phyloP scores from a whole-genome alignment of 2,888 invertebrate genomes.

The Lymantria monacha region DNA sequence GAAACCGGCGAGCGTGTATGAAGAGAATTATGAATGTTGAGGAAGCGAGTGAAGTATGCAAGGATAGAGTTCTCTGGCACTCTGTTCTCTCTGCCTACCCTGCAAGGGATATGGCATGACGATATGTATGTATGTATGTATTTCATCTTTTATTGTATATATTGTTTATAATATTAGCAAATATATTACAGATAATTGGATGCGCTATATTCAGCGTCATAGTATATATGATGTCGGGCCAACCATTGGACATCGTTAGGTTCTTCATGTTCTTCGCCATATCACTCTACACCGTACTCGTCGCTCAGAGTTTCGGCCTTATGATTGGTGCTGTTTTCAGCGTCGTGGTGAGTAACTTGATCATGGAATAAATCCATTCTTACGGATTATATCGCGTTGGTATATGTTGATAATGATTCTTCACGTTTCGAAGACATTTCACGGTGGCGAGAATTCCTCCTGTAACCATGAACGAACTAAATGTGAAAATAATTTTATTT shows the following conservation, averaged over 20 bases:
- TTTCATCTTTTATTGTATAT: too few relatives aligned
- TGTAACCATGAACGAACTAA: too few relatives aligned
- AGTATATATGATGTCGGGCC: conserved; percentile 94
- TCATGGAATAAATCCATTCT: background rate
- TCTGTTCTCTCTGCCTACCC: too few relatives aligned
- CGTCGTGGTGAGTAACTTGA: conserved; percentile 86
- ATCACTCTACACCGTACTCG: conserved; percentile 91
- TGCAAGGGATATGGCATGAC: too few relatives aligned
- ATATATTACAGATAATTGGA: conserved; percentile 81
- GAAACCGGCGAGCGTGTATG: too few relatives aligned
- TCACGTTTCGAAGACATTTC: background rate
- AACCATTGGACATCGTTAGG: conserved; percentile 90
- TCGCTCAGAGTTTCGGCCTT: conserved; percentile 95
- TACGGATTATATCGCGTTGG: background rate
- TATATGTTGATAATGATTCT: background rate
- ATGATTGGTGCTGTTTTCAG: conserved; percentile 94
- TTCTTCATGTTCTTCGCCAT: conserved; percentile 94
- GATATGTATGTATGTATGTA: too few relatives aligned
- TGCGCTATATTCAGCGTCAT: conserved; percentile 87
- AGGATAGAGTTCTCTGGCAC: too few relatives aligned
- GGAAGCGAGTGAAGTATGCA: too few relatives aligned
- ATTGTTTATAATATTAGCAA: too few relatives aligned
- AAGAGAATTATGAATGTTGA: too few relatives aligned
- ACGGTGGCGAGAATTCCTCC: too few relatives aligned
- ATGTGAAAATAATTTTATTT: too few relatives aligned